Conservation (phyloP, 2,113 vertebrate species). For the Caranx ignobilis region DNA sequence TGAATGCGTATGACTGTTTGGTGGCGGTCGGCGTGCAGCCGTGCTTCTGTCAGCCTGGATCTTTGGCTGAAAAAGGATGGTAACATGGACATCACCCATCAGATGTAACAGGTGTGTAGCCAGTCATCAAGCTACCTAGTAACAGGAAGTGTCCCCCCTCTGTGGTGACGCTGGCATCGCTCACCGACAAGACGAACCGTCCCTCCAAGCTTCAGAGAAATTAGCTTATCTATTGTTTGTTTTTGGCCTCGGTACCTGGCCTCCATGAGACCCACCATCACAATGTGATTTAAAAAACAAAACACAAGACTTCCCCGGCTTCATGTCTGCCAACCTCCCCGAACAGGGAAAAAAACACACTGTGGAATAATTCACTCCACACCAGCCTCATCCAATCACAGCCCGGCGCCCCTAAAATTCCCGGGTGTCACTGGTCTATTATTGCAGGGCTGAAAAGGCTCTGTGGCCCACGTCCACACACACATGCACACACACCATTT, state of each 20-base stretch:
- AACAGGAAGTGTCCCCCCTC: neutral
- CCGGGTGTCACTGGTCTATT: slow-evolving; percentile 63
- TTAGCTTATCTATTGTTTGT: neutral
- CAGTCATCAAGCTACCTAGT: neutral
- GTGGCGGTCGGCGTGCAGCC: no score
- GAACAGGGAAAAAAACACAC: slow-evolving; percentile 45
- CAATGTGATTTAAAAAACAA: slow-evolving; percentile 34
- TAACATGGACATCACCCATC: neutral
- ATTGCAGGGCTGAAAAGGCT: slow-evolving; percentile 43
- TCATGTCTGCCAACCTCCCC: slow-evolving; percentile 23
- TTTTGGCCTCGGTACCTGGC: neutral
- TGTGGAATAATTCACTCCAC: slow-evolving; percentile 48
- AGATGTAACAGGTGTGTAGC: neutral
- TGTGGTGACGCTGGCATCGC: neutral
- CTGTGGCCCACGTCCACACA: slow-evolving; percentile 5
- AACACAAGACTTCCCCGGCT: neutral
- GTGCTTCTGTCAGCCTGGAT: no score
- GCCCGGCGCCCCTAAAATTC: slow-evolving; percentile 42
- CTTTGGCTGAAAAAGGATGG: no score
- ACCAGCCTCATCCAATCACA: slow-evolving; percentile 49
- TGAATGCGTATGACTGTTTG: no score
- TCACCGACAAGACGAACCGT: slow-evolving; percentile 7
- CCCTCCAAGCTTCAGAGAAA: slow-evolving; percentile 19
- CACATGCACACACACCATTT: slow-evolving; percentile 36
- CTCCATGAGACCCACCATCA: slow-evolving; percentile 13